Evolutionary conservation across 2,888 invertebrate species (phyloP).

Genomic region (Argynnis bischoffii): DNA sequence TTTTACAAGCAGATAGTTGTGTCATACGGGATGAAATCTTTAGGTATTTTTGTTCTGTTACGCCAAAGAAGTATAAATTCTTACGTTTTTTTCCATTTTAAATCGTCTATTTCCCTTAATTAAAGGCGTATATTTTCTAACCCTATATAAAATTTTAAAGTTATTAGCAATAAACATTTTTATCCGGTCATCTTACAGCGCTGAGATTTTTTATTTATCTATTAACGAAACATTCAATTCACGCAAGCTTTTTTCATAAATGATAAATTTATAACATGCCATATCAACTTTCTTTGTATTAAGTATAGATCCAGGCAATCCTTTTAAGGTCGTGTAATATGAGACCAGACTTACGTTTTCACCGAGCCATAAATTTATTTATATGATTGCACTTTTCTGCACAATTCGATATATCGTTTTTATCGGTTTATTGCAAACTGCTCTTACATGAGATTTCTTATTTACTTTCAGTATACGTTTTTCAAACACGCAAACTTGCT

Average conservation of each 20-base stretch:
- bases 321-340: constrained; percentile 39
- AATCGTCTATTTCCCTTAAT: background rate
- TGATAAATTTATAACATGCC: constrained; percentile 38
- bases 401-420: constrained; percentile 30
- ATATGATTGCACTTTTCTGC: constrained; percentile 35
- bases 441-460: constrained; percentile 13
- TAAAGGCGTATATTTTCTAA: background rate
- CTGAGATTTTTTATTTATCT: constrained; percentile 16
- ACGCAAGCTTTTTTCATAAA: constrained; percentile 23
- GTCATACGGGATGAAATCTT: no score
- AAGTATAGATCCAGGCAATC: constrained; percentile 32
- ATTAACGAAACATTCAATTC: constrained; percentile 3
- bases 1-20: no score
- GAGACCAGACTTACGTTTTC: constrained; percentile 38
- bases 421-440: constrained; percentile 14
- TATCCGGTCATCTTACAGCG: constrained; percentile 10
- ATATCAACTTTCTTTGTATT: constrained; percentile 39
- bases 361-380: constrained; percentile 37
- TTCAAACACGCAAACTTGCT: background rate
- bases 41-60: no score
- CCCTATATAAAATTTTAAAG: background rate
- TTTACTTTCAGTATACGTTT: background rate
- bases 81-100: no score
- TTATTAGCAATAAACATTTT: constrained; percentile 7
- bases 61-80: no score